Percentiles rank a stretch among this genome's conserved stretches.
Conservation (phyloP, 2,888 invertebrate genomes). For the Microplitis manilae region DNA sequence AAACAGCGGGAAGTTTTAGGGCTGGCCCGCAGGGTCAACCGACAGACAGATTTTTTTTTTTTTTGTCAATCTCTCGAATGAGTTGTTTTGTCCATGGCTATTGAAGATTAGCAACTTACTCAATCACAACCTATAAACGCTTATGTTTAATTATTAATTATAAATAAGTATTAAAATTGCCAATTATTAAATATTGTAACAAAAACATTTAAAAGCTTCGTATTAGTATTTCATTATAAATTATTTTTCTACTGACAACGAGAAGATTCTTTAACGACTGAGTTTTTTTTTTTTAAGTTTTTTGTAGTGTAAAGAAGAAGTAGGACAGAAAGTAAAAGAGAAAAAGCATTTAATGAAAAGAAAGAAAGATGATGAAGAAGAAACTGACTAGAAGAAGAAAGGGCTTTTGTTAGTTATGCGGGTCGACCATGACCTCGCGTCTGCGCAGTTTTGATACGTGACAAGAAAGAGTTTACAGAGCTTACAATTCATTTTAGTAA, state of each 20-base stretch:
- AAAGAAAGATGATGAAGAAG: constrained; percentile 30
- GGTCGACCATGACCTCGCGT: constrained; percentile 44
- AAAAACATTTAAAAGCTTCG: too few species aligned
- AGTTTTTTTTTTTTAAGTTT: neutral
- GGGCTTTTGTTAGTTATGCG: constrained; percentile 40
- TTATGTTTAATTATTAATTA: too few species aligned
- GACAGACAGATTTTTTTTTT: too few species aligned
- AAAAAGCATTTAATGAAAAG: constrained; percentile 13
- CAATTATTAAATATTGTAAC: too few species aligned
- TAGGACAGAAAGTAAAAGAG: constrained; percentile 26
- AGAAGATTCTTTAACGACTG: neutral
- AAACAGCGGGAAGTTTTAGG: too few species aligned
- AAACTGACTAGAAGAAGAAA: neutral
- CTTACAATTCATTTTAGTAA: constrained; percentile 43
- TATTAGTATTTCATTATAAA: too few species aligned
- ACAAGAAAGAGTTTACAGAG: constrained; percentile 46
- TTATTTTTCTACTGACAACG: neutral
- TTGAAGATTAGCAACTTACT: constrained; percentile 9
- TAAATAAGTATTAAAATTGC: too few species aligned
- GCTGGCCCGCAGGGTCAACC: too few species aligned
- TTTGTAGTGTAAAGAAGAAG: constrained; percentile 20
- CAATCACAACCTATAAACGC: neutral
- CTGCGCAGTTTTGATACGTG: constrained; percentile 47
- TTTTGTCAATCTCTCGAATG: constrained; percentile 20
- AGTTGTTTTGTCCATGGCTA: neutral